Conservation (phyloP, 2,113 vertebrate genomes). For the Ctenomys sociabilis region DNA sequence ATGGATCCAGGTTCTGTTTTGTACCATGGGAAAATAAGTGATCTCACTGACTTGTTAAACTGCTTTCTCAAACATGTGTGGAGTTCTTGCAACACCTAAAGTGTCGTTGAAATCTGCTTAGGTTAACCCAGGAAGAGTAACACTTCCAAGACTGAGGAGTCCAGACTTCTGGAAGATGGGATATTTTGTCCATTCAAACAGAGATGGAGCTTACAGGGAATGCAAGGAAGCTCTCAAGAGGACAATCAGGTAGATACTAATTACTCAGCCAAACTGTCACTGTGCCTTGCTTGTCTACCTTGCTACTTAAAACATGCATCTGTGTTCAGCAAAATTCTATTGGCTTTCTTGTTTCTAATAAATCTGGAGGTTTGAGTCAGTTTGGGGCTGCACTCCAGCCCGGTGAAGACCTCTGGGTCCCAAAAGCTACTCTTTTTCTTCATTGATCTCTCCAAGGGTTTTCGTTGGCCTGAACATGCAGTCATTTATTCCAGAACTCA, state of each 20-base stretch:
- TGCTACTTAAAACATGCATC: not conserved
- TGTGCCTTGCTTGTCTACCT: not conserved
- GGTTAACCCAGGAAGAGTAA: not conserved
- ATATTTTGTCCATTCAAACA: not conserved
- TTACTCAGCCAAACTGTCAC: not conserved
- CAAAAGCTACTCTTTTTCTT: not conserved
- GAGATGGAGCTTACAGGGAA: not conserved
- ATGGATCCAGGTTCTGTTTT: not conserved
- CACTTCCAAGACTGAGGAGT: not conserved
- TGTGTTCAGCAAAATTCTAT: not conserved
- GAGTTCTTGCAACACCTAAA: not conserved
- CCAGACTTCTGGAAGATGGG: not conserved
- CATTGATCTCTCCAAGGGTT: not conserved
- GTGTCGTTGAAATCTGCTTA: not conserved
- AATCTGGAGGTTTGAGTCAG: not conserved
- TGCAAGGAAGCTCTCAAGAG: not conserved
- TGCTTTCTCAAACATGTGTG: not conserved
- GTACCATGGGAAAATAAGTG: accelerated
- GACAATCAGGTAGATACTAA: not conserved
- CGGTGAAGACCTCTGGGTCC: not conserved
- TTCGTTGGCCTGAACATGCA: not conserved
- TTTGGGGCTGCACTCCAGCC: not conserved
- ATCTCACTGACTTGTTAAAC: not conserved
- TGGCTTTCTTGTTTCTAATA: not conserved
- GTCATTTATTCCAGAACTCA: not conserved